Percentiles rank a stretch among this genome's conserved stretches.
These are phyloP conservation scores for Acleris emargana DNA, from an alignment of 2,888 invertebrate species.

Conservation along the genomic window DNA sequence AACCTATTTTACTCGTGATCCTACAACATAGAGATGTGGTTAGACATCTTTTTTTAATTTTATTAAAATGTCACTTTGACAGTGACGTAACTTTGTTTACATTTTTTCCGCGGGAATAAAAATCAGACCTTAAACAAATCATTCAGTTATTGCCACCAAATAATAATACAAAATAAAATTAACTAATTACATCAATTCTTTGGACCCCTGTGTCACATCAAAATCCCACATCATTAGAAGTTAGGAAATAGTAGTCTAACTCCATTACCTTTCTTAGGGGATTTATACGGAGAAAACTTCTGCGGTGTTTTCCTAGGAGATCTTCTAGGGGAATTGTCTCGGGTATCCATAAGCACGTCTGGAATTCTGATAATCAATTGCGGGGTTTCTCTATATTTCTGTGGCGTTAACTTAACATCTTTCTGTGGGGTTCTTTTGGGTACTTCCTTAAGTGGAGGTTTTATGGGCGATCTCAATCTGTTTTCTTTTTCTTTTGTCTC, in stretches of 20 bases:
- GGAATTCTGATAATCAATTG: conserved; percentile 1
- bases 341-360: neutral
- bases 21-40: too few relatives aligned
- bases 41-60: too few relatives aligned
- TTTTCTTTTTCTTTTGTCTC: conserved; percentile 45
- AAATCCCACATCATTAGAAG: conserved; percentile 30
- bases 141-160: too few relatives aligned
- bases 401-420: conserved; percentile 15
- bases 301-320: conserved; percentile 67
- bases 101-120: too few relatives aligned
- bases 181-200: too few relatives aligned
- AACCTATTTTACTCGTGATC: too few relatives aligned
- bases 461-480: conserved; percentile 19
- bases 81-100: too few relatives aligned
- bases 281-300: conserved; percentile 67
- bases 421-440: conserved; percentile 1
- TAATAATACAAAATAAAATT: too few relatives aligned
- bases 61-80: too few relatives aligned
- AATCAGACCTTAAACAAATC: too few relatives aligned
- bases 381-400: conserved; percentile 11
- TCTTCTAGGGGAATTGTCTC: conserved; percentile 50
- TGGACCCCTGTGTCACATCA: too few relatives aligned
- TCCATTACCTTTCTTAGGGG: conserved; percentile 53
- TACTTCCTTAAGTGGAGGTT: conserved; percentile 22
- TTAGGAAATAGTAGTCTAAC: conserved; percentile 66